phyloP scores from a whole-genome alignment of 2,797 vertebrate genomes.

The Champsocephalus esox region DNA sequence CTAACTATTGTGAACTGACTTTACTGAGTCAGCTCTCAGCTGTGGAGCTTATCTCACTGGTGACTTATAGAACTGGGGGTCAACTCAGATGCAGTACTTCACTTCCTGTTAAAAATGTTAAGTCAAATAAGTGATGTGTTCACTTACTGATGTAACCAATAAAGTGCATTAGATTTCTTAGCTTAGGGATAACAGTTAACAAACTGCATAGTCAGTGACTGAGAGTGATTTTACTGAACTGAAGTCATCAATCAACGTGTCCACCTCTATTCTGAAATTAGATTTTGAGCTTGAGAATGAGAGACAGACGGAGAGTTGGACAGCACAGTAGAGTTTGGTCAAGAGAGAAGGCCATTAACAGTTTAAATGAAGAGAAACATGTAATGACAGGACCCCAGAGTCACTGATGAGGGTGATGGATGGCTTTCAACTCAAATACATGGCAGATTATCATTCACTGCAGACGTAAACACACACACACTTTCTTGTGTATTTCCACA shows the following conservation, averaged over 20 bases:
- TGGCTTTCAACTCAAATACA: conserved; percentile 67
- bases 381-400: conserved; percentile 70
- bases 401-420: conserved; percentile 78
- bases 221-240: not conserved
- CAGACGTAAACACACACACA: conserved; percentile 48
- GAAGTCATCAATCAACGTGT: not conserved
- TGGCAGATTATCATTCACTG: conserved; percentile 74
- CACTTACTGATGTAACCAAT: conserved; percentile 10
- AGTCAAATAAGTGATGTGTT: not conserved
- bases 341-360: conserved; percentile 69
- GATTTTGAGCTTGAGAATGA: conserved; percentile 13
- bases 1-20: not conserved
- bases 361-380: conserved; percentile 78
- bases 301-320: conserved; percentile 26
- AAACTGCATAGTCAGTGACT: not conserved
- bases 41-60: conserved; percentile 11
- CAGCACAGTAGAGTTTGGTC: conserved; percentile 37
- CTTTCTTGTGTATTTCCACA: conserved; percentile 19
- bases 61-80: not conserved
- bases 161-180: not conserved
- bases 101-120: conserved; percentile 2
- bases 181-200: not conserved
- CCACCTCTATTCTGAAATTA: not conserved
- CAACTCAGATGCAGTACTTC: not conserved
- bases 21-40: not conserved